Base-by-base conservation (phyloP, 2,888 invertebrate species). In the Malthinus seriepunctatus region DNA sequence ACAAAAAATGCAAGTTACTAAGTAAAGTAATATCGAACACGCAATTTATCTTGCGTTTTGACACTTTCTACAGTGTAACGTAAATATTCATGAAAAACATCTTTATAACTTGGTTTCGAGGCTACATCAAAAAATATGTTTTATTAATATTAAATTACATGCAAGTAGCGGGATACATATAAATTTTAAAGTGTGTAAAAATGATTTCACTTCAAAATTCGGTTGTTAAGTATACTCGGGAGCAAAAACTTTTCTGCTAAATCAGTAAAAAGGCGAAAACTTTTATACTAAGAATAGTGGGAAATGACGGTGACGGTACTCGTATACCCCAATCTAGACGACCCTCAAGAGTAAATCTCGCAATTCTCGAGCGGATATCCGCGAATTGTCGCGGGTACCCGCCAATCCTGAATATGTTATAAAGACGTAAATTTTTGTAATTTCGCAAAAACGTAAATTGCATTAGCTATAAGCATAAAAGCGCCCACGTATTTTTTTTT, bases 311-410 rank as follows among this genome's bases (percentile, higher is more conserved):
- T 55, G 55, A 42, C 47, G 49, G 55, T 42, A 55, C 54, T 54
- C 46, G 45, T 54, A 48, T 47, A 46, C 51, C 14, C 39, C 54
- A 49, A 49, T 55, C 55, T 48, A 37, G 34, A 46, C 49, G 39
- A 49, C 39, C 55, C 49, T 42, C 35, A 31, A 12, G 55, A 48
- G 53, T 48, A 38, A 39, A 42, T 35, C 55, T 35, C 34, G 49
- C 42, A 48, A 49, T 49, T 49, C 55, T 53, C 37, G 34, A 32
- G 48, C 55, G 55, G 55, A 55, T 55, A 55, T 55, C 49, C 55
- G 55, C 39, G 55, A 55, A 55, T 55, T 42, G 55, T 49, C 47
- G 49, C 39, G 34, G 52, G 46, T 45, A 48, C 39, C 39, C 33
- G 32, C 44, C 55, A 42, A 48, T 33, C 23, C 48, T 14, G 54